Base-by-base conservation (phyloP, 1,140 invertebrate species). In the Leptinotarsa texana region DNA sequence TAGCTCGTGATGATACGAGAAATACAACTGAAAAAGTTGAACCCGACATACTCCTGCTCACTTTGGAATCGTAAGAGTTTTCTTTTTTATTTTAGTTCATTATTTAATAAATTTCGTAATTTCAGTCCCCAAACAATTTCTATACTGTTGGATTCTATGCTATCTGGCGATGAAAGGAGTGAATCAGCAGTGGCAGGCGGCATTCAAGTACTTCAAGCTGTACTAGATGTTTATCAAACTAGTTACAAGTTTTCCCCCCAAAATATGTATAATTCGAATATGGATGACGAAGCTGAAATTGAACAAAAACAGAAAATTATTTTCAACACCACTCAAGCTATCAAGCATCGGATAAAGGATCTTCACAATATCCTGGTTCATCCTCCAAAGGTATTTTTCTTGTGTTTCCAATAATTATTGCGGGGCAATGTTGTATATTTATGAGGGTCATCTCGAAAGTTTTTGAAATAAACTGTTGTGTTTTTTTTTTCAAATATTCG, bases 121-220 rank as follows among this genome's bases (percentile, higher is more conserved):
- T 87, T 74, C 83, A 93, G 92, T 79, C 86, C 89, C 76, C 90
- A 92, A 81, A 91, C 89, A 76, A 87, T 93, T 42, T 83, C 86
- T 73, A 86, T 91, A 80, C 85, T 95, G 78, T 85, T 95, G 81
- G 88, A 90, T 82, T 90, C 92, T 83, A 92, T 95, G 85, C 89
- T 95, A 77, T 86, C 8, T 8, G 66, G 87, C 76, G 88, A 87
- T 80, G 89, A 91, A 79, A 89, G 90, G 87, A 74, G 88, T 79
- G 93, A 95, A 87, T 93, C 90, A 83, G 90, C 91, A 81, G 91
- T 95, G 82, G 89, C 93, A 69, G 92, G 92, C 86, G 93, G 94
- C 81, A 91, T 95, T 82, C 89, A 90, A 86, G 91, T 95, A 84
- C 89, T 95, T 83, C 88, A 95, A 82, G 90, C 90, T 57, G 87